phyloP scores from a whole-genome alignment of 2,797 vertebrate genomes.

The Heliangelus exortis region DNA sequence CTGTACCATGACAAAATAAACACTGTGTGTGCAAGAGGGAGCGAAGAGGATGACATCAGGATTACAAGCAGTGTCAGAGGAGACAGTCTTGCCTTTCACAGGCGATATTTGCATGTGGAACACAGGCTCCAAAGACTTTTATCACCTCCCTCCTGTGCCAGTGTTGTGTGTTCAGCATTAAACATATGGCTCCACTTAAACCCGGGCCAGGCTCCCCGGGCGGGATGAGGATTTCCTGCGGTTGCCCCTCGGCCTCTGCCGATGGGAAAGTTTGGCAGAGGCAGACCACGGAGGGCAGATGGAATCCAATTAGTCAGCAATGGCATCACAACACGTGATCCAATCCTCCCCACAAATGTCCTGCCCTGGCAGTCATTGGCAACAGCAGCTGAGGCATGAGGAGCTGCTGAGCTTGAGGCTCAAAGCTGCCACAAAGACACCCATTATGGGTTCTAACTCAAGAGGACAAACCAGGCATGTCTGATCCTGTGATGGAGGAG shows the following conservation, averaged over 20 bases:
- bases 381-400: neutral
- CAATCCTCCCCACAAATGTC: neutral
- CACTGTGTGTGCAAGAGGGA: neutral
- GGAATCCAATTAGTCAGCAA: conserved; percentile 20
- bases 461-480: neutral
- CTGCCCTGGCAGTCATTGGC: neutral
- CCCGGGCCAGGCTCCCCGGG: neutral
- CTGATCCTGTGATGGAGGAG: neutral
- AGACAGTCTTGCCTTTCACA: conserved; percentile 58
- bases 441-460: neutral
- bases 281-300: neutral
- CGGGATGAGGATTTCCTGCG: neutral
- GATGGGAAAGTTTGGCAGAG: neutral
- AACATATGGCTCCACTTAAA: conserved; percentile 46
- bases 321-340: neutral
- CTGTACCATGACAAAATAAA: conserved; percentile 50
- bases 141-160: conserved; percentile 34
- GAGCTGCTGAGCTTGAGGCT: neutral
- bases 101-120: conserved; percentile 38
- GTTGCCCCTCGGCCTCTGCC: neutral
- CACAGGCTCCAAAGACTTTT: conserved; percentile 27
- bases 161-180: neutral
- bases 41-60: conserved; percentile 57
- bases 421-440: neutral
- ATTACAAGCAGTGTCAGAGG: conserved; percentile 58